Base-by-base conservation (phyloP, 2,113 vertebrate species). In the Thamnaconus septentrionalis region DNA sequence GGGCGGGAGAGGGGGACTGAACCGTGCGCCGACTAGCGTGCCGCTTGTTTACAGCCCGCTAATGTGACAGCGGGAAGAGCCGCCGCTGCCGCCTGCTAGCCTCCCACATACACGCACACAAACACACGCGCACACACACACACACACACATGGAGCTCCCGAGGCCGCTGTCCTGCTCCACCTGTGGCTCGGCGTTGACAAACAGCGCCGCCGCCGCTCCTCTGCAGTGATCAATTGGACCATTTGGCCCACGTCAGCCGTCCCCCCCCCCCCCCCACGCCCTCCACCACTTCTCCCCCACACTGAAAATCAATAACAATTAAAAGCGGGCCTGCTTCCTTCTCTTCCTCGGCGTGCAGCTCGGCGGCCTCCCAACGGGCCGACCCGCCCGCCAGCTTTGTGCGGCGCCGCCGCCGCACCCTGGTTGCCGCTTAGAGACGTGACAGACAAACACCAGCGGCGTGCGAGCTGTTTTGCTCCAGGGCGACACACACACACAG, bases 1-100 rank as follows among this genome's bases (percentile, higher is more conserved):
- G n/a, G n/a, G n/a, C n/a, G 91, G 86, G 89, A 73, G 90, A 88
- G 89, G 81, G 90, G 76, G n/a, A 88, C 90, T 94, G 92, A 94
- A 93, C n/a, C 93, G 91, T 75, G 67, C 82, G 81, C 92, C 92
- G 92, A 93, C 89, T 93, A 86, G 85, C 93, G 92, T 93, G 93
- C 93, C 91, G 90, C 91, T 93, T 95, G 93, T 95, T 94, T 95
- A 93, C 94, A 92, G 90, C 92, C 82, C 92, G 91, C 94, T 94
- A 95, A 94, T 93, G 93, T 94, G 94, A 95, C 94, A 95, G 94
- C 93, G 94, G 18, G 94, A 94, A 90, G 69, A 80, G 76, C 65
- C 73, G 75, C 80, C 70, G 69, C 78, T 53, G 85, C 79, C 75
- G 79, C 71, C 72, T 64, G 66, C 58, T 69, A 66, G 76, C 81